Evolutionary conservation across 2,113 vertebrate genomes (phyloP), one percentile per base, ranked within the genome.

Genomic region (Gymnorhina tibicen): DNA sequence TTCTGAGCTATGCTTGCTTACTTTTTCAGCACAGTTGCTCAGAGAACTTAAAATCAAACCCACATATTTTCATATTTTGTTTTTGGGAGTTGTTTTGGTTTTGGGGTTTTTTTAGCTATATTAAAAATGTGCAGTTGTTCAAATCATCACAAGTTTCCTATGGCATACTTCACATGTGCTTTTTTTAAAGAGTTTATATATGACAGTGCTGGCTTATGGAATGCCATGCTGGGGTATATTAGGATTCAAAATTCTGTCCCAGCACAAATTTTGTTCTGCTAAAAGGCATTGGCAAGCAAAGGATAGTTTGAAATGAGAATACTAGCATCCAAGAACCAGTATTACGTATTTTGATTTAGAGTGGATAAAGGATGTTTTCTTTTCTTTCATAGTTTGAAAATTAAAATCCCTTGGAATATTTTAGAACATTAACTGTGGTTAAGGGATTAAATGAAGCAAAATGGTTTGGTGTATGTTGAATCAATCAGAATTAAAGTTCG

Each of bases 401-500:
- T 73, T 80, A 90, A 97, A 97, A 95, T 95, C 92, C 75, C 90
- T 69, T 93, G 49, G 78, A 97, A 95, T 95, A 74, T 90, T 97
- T 97, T 93, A 94, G 58, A 55, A 73, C 50, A 70, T 97, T 97
- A 97, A 56, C 85, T 90, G 77, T 77, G 13, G 81, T 97, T 95
- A 95, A 95, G 91, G 88, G 76, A 97, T 97, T 95, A 97, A 96
- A 30, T 75, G 80, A 96, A 95, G 86, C 86, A 93, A 96, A 97
- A 95, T 94, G 26, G 67, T 94, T 93, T 97, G 60, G 63, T 96
- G 39, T 95, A 37, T 85, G 79, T 91, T 94, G 92, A 97, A 96
- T 97, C 97, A 96, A 96, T 98, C 97, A 96, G 75, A 95, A 93
- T 97, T 97, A 91, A 96, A 84, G 68, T 92, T 94, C 8, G n/a